A percentile compares a stretch with the other conserved stretches of the same genome.
phyloP scores from a whole-genome alignment of 2,888 invertebrate genomes.

The Metacarcinus magister region DNA sequence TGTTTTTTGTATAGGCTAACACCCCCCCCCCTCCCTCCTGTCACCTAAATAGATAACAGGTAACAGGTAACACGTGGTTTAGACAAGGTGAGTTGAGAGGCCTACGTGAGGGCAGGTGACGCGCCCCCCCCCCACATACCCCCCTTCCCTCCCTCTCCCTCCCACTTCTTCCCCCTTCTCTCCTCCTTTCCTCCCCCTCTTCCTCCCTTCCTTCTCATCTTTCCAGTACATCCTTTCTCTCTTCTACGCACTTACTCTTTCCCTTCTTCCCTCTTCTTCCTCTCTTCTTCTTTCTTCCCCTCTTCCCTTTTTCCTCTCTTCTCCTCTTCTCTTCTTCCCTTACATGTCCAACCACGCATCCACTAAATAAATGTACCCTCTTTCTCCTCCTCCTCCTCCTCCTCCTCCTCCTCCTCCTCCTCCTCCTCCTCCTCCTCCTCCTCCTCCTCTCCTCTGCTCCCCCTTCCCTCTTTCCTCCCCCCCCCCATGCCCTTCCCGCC shows the following conservation, averaged over 20 bases:
- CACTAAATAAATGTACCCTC: no score
- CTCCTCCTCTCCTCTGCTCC: neutral
- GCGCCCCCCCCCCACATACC: neutral
- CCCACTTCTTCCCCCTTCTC: neutral
- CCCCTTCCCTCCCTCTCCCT: neutral
- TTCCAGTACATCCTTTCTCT: neutral
- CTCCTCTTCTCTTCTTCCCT: no score
- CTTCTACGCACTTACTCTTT: neutral
- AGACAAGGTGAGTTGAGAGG: no score
- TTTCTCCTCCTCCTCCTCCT: neutral
- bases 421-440: neutral
- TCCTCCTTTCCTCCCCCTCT: neutral
- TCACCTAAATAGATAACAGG: no score
- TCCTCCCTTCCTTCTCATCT: neutral
- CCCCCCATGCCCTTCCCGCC: neutral
- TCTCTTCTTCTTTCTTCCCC: neutral
- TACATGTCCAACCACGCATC: no score
- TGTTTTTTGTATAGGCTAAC: no score
- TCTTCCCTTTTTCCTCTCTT: neutral
- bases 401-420: neutral
- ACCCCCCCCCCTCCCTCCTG: neutral
- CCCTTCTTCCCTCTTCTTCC: neutral
- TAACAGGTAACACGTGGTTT: constrained; percentile 71
- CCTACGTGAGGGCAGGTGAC: neutral
- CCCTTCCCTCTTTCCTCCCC: neutral